Evolutionary conservation across 2,888 invertebrate species (phyloP).

Genomic region (Apodemia duryi): DNA sequence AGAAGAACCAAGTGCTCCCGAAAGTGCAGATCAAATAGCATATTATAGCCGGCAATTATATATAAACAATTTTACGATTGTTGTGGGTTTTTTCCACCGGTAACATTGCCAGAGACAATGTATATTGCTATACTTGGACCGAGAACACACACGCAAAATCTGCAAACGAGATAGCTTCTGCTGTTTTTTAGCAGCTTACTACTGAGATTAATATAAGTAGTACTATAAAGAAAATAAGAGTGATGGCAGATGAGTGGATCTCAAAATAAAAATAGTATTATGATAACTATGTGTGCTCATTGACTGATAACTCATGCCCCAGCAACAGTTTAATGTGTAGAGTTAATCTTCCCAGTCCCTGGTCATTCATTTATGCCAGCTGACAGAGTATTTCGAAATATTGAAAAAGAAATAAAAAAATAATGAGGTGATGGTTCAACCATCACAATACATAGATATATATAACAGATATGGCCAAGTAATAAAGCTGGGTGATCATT

Average conservation of each 20-base stretch:
- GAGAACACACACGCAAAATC: not conserved
- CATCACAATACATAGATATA: slow-evolving; percentile 5
- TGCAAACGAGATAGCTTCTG: not conserved
- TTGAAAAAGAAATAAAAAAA: slow-evolving; percentile 7
- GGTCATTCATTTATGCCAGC: slow-evolving; percentile 16
- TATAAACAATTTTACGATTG: not conserved
- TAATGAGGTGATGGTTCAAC: slow-evolving; percentile 8
- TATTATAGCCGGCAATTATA: slow-evolving; percentile 5
- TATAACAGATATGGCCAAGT: not conserved
- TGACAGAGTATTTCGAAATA: slow-evolving; percentile 10
- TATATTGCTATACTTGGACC: not conserved
- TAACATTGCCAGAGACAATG: not conserved
- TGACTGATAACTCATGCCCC: slow-evolving; percentile 1
- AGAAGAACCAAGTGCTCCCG: slow-evolving; percentile 14
- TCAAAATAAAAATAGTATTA: not conserved
- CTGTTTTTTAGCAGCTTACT: not conserved
- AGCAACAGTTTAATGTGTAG: no score
- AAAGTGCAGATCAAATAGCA: slow-evolving; percentile 10
- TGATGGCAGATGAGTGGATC: not conserved
- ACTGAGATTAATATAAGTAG: not conserved
- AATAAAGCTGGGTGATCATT: not conserved
- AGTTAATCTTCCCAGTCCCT: slow-evolving; percentile 8
- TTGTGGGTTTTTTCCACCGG: not conserved
- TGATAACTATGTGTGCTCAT: slow-evolving; percentile 6
- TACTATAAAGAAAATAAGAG: not conserved